Conservation (phyloP, 2,888 invertebrate genomes). For the Mamestra brassicae region DNA sequence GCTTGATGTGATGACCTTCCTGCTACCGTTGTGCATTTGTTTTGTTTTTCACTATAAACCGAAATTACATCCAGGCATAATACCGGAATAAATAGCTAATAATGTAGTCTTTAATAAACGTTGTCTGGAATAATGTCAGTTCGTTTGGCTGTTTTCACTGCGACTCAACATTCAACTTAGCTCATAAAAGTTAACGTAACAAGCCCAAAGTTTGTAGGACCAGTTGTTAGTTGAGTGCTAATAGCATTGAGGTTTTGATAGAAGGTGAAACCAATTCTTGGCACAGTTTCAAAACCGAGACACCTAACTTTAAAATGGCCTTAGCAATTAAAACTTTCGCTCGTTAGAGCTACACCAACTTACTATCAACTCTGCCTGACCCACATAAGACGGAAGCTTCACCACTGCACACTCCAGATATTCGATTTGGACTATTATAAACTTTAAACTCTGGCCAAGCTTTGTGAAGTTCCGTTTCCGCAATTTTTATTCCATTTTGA, state of each 20-base stretch:
- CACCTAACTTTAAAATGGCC: constrained; percentile 15
- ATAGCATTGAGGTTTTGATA: neutral
- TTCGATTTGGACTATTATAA: neutral
- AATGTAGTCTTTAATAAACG: too few species aligned
- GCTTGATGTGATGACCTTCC: too few species aligned
- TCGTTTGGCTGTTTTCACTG: too few species aligned
- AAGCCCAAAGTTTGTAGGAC: neutral
- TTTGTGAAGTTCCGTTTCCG: neutral
- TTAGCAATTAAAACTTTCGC: constrained; percentile 37
- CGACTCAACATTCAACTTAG: too few species aligned
- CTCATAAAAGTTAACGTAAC: neutral
- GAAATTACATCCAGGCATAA: too few species aligned
- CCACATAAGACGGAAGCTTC: neutral
- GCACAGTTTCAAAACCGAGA: constrained; percentile 25
- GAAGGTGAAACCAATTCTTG: constrained; percentile 1
- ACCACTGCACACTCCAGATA: neutral
- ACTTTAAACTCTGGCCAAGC: constrained; percentile 2
- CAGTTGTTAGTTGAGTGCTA: neutral
- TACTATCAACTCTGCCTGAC: constrained; percentile 7
- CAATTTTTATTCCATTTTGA: neutral
- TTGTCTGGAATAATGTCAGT: too few species aligned
- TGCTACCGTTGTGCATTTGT: too few species aligned
- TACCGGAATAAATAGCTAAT: too few species aligned
- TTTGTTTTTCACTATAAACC: too few species aligned
- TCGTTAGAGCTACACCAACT: constrained; percentile 21